Base-by-base conservation (phyloP, 2,888 invertebrate genomes). In the Galeopsomyia nigrocyanea region DNA sequence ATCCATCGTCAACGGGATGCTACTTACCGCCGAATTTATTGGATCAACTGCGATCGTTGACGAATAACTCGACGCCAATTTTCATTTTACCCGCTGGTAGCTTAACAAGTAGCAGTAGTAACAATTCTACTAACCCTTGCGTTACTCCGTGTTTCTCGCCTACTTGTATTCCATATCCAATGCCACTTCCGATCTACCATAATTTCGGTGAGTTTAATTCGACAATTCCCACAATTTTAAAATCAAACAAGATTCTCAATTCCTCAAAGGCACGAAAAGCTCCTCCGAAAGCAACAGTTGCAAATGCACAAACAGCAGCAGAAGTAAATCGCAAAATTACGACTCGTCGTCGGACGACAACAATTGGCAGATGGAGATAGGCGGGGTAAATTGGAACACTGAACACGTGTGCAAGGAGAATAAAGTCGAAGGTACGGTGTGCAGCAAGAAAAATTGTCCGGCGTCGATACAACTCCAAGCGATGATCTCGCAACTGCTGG, bases 401-500 rank as follows among this genome's bases (percentile, higher is more conserved):
- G 39, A 66, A 0, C 67, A 67, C 14, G 22, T 47, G 9, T 61
- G 64, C 56, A n/a, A 67, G 13, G 53, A 64, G 17, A 65, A 9
- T 9, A 76, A 77, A 5, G 3, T 26, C 2, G 81, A 80, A 22
- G 83, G 80, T 3, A 77, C 79, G 0, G 74, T 84, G 13, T 85
- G 85, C 66, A 62, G 78, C 1, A 79, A 79, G 47, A 78, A 78
- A 21, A 82, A 83, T 53, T 86, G 86, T 62, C 84, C 85, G 0
- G 79, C 58, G 7, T 57, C 71, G 6, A 66, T 76, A 7, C 74
- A 53, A 75, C 77, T 86, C 21, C 86, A 86, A 49, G 84, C 85
- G 0, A 65, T 86, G 17, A 82, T 81, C 0, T 83, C 86, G 0
- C 86, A 86, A 55, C 77, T 86, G 6, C 72, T 86, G 0, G 79